phyloP scores from a whole-genome alignment of 2,888 invertebrate genomes.

The Lymantria monacha region DNA sequence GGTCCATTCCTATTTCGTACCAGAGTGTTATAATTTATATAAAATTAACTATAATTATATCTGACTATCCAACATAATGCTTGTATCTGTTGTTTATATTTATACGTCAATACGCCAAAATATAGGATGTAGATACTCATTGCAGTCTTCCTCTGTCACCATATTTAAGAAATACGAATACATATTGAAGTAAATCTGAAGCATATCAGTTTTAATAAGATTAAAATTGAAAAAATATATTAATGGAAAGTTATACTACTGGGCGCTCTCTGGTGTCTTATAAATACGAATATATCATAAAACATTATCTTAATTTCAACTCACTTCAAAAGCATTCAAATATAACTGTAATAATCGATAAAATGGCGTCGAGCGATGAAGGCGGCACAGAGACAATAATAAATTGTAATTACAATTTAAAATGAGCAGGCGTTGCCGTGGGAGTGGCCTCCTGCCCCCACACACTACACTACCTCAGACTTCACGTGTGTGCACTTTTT shows the following conservation, averaged over 20 bases:
- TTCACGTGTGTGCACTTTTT: slow-evolving; percentile 72
- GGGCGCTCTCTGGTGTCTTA: not conserved
- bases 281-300: not conserved
- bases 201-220: too few relatives aligned
- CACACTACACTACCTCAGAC: slow-evolving; percentile 58
- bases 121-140: too few relatives aligned
- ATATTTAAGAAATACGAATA: too few relatives aligned
- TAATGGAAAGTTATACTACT: too few relatives aligned
- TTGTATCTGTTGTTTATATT: not conserved
- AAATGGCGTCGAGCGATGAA: slow-evolving; percentile 76
- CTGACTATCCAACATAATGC: not conserved
- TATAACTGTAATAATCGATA: slow-evolving; percentile 64
- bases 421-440: slow-evolving; percentile 79
- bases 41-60: slow-evolving; percentile 22
- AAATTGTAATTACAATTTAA: slow-evolving; percentile 83
- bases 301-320: slow-evolving; percentile 2
- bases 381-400: slow-evolving; percentile 82
- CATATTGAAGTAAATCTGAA: too few relatives aligned
- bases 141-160: too few relatives aligned
- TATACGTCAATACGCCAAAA: not conserved
- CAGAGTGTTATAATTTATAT: slow-evolving; percentile 26
- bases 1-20: slow-evolving; percentile 32
- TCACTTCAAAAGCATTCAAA: slow-evolving; percentile 35
- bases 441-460: slow-evolving; percentile 72
- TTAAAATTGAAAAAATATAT: too few relatives aligned